phyloP scores from a whole-genome alignment of 2,888 invertebrate genomes.

The Cantharis flavilabris region DNA sequence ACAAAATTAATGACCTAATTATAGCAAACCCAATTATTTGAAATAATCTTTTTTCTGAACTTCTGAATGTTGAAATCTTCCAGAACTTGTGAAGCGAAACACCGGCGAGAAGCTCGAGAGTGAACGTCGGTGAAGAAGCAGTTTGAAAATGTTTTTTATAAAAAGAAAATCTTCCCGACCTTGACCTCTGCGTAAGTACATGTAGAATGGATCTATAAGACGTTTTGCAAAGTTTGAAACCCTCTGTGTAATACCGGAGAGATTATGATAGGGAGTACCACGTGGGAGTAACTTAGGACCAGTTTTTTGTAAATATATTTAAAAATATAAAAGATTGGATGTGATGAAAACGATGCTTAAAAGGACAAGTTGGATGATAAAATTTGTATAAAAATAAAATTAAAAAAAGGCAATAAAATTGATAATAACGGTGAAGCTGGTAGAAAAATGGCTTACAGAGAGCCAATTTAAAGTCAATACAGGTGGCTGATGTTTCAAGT shows the following conservation, averaged over 20 bases:
- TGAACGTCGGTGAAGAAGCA: background rate
- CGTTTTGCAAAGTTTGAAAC: no score
- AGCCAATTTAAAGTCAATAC: constrained; percentile 37
- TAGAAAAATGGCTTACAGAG: constrained; percentile 29
- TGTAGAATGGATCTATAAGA: no score
- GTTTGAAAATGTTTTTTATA: background rate
- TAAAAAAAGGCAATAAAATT: background rate
- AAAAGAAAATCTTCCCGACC: background rate
- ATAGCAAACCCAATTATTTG: no score
- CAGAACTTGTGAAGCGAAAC: background rate
- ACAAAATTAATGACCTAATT: no score
- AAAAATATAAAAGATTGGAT: background rate
- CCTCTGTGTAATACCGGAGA: background rate
- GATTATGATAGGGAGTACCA: background rate
- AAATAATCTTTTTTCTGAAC: no score
- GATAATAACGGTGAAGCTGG: constrained; percentile 16
- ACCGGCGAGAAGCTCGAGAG: background rate
- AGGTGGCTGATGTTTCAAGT: constrained; percentile 48
- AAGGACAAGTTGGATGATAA: background rate
- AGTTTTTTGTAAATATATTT: background rate
- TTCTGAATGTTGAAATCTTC: no score
- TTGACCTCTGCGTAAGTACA: background rate
- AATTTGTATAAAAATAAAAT: background rate
- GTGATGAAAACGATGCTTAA: background rate
- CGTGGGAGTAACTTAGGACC: background rate